A percentile compares a stretch with the other conserved stretches of the same genome.
These are phyloP conservation scores for Tuberolachnus salignus DNA, from an alignment of 2,888 invertebrate species.

Conservation along the genomic window DNA sequence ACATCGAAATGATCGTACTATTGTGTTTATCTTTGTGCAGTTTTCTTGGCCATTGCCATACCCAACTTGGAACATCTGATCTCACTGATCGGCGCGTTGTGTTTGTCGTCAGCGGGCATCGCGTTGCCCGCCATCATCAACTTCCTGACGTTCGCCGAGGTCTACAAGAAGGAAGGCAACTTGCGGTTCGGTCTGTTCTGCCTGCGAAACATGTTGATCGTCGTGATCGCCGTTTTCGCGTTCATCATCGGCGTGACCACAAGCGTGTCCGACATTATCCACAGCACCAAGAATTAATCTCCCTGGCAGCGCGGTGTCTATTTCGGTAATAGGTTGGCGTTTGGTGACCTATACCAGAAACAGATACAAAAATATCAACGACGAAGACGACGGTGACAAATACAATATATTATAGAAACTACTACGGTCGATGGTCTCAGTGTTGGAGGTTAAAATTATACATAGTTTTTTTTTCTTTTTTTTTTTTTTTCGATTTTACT, in stretches of 20 bases:
- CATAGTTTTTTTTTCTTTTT: not conserved
- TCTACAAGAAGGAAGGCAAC: slow-evolving; percentile 62
- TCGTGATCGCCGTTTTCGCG: slow-evolving; percentile 72
- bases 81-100: slow-evolving; percentile 85
- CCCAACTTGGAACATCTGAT: slow-evolving; percentile 77
- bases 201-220: slow-evolving; percentile 62
- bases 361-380: slow-evolving; percentile 11
- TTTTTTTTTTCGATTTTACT: slow-evolving; percentile 3
- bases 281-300: slow-evolving; percentile 61
- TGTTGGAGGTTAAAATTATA: not conserved
- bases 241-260: slow-evolving; percentile 75
- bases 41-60: slow-evolving; percentile 81
- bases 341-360: slow-evolving; percentile 1
- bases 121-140: slow-evolving; percentile 91
- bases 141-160: slow-evolving; percentile 80
- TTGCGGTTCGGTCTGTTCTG: slow-evolving; percentile 62
- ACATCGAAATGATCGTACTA: not conserved
- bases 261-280: slow-evolving; percentile 70
- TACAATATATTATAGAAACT: not conserved
- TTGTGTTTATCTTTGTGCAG: slow-evolving; percentile 64
- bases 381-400: not conserved
- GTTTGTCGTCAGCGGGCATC: slow-evolving; percentile 84
- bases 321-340: not conserved
- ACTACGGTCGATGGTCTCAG: not conserved
- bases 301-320: not conserved